These are phyloP conservation scores for Microtus oregoni DNA, from an alignment of 2,113 vertebrate species.

Conservation along the genomic window DNA sequence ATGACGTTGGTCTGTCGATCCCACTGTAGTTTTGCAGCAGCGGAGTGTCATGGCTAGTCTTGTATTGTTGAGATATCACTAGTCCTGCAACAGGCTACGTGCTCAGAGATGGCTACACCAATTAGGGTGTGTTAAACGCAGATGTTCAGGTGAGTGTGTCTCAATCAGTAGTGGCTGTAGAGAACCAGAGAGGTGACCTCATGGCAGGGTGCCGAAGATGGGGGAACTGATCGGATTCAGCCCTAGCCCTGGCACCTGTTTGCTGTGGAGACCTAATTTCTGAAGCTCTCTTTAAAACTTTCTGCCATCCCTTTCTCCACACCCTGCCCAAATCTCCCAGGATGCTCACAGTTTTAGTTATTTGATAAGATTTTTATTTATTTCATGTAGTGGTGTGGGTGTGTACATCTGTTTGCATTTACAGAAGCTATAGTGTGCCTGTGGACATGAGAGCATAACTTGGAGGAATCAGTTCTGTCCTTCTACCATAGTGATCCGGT, in stretches of 20 bases:
- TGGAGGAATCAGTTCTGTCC: neutral
- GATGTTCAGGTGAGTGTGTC: neutral
- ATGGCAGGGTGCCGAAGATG: neutral
- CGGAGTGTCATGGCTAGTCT: neutral
- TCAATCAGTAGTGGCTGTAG: neutral
- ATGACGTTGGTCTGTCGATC: neutral
- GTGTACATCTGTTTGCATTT: neutral
- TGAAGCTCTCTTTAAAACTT: neutral
- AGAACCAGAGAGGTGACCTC: neutral
- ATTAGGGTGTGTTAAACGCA: neutral
- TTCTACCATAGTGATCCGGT: neutral
- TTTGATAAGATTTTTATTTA: neutral
- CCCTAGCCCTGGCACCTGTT: neutral
- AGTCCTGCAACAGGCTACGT: neutral
- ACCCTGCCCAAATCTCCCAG: fast-evolving
- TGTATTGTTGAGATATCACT: neutral
- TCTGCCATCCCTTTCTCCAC: neutral
- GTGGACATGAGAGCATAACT: neutral
- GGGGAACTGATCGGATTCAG: neutral
- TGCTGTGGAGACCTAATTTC: neutral
- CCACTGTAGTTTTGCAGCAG: neutral
- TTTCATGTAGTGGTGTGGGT: neutral
- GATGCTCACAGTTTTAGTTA: neutral
- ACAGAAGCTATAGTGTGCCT: too few species aligned
- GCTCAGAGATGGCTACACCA: neutral